phyloP scores from a whole-genome alignment of 2,113 vertebrate genomes.

The Elachura formosa region DNA sequence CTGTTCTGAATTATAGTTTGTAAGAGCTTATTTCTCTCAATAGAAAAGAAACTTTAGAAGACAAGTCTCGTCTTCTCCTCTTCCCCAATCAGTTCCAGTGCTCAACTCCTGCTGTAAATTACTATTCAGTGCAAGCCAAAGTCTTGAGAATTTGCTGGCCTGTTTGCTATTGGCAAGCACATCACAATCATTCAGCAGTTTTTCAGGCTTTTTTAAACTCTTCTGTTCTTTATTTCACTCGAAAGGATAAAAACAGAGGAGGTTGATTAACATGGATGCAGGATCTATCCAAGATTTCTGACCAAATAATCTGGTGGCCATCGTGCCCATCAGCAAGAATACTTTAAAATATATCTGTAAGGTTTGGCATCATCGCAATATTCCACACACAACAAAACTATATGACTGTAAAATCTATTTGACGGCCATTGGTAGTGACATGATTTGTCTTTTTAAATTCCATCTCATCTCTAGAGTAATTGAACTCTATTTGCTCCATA shows the following conservation, averaged over 20 bases:
- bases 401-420: constrained; percentile 6
- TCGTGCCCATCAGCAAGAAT: neutral
- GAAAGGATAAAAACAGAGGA: neutral
- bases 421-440: constrained; percentile 43
- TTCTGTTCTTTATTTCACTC: neutral
- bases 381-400: neutral
- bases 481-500: neutral
- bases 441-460: constrained; percentile 38
- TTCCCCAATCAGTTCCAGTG: neutral
- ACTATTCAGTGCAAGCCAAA: neutral
- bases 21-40: neutral
- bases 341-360: neutral
- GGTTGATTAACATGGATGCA: neutral
- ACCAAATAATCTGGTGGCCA: neutral
- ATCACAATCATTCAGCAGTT: neutral
- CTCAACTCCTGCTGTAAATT: neutral
- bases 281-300: neutral
- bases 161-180: neutral
- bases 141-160: neutral
- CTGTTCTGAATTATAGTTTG: neutral
- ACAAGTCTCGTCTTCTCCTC: neutral
- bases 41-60: neutral
- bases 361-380: neutral
- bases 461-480: neutral
- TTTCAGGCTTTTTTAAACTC: neutral